These are phyloP conservation scores for Siphamia tubifer DNA, from an alignment of 2,113 vertebrate genomes.

Conservation along the genomic window DNA sequence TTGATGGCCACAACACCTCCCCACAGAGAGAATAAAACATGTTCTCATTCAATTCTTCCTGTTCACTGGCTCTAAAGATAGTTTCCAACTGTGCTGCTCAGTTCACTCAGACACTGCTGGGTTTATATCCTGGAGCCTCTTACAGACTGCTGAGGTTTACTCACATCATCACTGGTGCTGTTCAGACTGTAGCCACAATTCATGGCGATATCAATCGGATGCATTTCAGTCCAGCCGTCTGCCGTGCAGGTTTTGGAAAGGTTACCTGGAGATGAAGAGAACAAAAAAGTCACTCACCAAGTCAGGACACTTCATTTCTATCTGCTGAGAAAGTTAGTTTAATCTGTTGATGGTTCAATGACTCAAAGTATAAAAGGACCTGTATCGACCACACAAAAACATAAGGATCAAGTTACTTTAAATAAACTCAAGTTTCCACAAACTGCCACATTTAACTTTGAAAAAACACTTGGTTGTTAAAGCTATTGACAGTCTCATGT, in stretches of 20 bases:
- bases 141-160: slow-evolving; percentile 55
- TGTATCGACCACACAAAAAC: not conserved
- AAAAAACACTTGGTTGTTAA: not conserved
- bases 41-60: slow-evolving; percentile 14
- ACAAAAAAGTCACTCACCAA: slow-evolving; percentile 29
- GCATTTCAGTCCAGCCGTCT: slow-evolving; percentile 87
- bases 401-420: not conserved
- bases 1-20: slow-evolving; percentile 5
- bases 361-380: not conserved
- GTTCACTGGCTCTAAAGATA: slow-evolving; percentile 13
- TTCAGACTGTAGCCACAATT: slow-evolving; percentile 87
- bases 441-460: not conserved
- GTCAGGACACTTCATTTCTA: not conserved
- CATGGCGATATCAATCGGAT: slow-evolving; percentile 77
- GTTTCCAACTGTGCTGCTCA: slow-evolving; percentile 1
- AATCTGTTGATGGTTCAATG: not conserved
- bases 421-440: not conserved
- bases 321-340: not conserved
- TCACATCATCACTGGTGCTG: slow-evolving; percentile 78
- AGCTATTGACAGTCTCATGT: slow-evolving; percentile 3
- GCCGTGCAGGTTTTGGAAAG: slow-evolving; percentile 89
- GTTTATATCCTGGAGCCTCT: not conserved
- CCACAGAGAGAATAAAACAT: slow-evolving; percentile 12
- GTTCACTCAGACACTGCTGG: not conserved
- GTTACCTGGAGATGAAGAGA: slow-evolving; percentile 79